Percentiles rank a stretch among this genome's conserved stretches.
Conservation (phyloP, 2,113 vertebrate genomes). For the Damaliscus lunatus region DNA sequence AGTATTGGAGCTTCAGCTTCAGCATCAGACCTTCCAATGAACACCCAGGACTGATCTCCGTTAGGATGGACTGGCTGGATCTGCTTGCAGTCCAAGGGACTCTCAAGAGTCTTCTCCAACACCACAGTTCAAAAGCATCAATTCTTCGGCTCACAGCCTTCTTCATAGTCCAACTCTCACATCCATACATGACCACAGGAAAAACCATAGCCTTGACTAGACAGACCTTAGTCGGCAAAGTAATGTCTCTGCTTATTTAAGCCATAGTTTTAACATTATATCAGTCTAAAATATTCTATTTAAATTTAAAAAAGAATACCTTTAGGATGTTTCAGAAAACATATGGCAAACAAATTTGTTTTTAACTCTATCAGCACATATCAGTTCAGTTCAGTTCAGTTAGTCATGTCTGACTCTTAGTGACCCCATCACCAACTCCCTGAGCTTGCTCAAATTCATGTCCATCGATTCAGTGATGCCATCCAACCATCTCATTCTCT, state of each 20-base stretch:
- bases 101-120: too few species aligned
- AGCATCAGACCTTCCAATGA: too few species aligned
- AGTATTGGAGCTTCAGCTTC: too few species aligned
- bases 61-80: too few species aligned
- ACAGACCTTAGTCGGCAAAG: too few species aligned
- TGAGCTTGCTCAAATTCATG: background rate
- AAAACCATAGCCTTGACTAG: too few species aligned
- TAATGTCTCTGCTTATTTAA: background rate
- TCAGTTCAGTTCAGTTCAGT: background rate
- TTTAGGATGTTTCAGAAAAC: background rate
- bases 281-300: background rate
- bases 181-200: too few species aligned
- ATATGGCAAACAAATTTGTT: background rate
- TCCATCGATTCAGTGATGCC: fast-evolving
- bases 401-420: background rate
- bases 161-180: too few species aligned
- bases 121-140: too few species aligned
- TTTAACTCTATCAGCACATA: background rate
- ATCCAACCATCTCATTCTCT: background rate
- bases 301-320: background rate
- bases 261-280: background rate
- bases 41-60: too few species aligned
- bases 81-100: too few species aligned
- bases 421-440: background rate
- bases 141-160: too few species aligned